Percentiles rank a stretch among this genome's conserved stretches.
Evolutionary conservation across 2,797 vertebrate species (phyloP).

Genomic region (Ctenochaetus hawaiiensis): DNA sequence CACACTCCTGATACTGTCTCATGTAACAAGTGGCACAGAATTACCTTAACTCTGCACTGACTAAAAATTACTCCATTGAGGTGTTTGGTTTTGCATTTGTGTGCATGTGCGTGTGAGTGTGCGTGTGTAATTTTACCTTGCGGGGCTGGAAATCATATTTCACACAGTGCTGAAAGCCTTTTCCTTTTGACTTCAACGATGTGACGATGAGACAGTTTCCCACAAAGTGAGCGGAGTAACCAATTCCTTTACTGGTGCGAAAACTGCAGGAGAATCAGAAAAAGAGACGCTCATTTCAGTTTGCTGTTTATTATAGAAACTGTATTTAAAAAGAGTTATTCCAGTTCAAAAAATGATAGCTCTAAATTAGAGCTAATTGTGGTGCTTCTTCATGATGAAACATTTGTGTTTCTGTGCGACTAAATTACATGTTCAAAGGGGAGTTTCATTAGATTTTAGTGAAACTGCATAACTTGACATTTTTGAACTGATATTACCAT

Average conservation of each 20-base stretch:
- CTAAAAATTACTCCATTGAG: background rate
- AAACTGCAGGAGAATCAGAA: conserved; percentile 85
- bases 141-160: conserved; percentile 99
- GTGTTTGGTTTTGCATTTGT: background rate
- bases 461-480: background rate
- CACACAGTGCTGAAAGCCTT: conserved; percentile 99
- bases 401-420: background rate
- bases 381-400: background rate
- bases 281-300: conserved; percentile 6
- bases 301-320: background rate
- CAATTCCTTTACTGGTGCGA: conserved; percentile 99
- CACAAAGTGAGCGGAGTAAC: conserved; percentile 99
- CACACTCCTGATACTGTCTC: conserved; percentile 26
- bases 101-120: background rate
- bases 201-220: conserved; percentile 99
- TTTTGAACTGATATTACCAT: background rate
- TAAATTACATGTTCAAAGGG: background rate
- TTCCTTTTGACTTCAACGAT: conserved; percentile 98
- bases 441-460: background rate
- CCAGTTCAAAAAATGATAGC: background rate
- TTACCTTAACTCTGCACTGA: background rate
- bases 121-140: conserved; percentile 86
- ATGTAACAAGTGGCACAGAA: conserved; percentile 42
- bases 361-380: background rate
- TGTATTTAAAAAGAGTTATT: background rate